Conservation (phyloP, 2,113 vertebrate genomes). For the Parotia lawesii region DNA sequence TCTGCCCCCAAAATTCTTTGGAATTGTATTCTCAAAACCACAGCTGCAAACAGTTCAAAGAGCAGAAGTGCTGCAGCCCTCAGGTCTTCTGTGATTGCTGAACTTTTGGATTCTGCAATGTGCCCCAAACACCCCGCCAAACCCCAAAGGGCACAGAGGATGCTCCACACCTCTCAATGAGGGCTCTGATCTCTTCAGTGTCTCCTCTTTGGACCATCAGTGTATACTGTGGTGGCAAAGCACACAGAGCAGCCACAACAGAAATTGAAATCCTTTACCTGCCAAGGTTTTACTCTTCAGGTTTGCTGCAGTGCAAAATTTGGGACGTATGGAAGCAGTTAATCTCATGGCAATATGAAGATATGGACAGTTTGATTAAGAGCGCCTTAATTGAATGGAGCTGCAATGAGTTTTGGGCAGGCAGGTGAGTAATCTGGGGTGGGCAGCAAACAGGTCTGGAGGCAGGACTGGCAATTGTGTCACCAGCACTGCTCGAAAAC, state of each 20-base stretch:
- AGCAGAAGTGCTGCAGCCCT: background rate
- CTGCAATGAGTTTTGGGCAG: background rate
- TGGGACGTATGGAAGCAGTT: fast-evolving
- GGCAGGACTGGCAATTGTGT: background rate
- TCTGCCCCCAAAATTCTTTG: background rate
- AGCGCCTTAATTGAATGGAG: fast-evolving
- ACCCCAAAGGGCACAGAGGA: fast-evolving
- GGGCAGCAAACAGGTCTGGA: background rate
- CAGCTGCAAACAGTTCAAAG: background rate
- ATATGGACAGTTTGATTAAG: background rate
- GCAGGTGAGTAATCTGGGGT: fast-evolving
- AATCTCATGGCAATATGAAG: background rate
- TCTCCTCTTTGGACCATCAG: background rate
- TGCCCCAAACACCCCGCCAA: background rate
- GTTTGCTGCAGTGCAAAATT: background rate
- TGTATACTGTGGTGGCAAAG: background rate
- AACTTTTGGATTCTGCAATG: background rate
- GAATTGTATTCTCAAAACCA: background rate
- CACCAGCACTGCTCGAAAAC: background rate
- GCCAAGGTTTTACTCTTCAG: background rate
- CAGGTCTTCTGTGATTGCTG: background rate
- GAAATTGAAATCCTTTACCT: fast-evolving
- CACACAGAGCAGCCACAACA: background rate
- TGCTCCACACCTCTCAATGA: background rate
- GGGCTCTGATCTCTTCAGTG: background rate